phyloP scores from a whole-genome alignment of 2,797 vertebrate genomes.

The Salarias fasciatus region DNA sequence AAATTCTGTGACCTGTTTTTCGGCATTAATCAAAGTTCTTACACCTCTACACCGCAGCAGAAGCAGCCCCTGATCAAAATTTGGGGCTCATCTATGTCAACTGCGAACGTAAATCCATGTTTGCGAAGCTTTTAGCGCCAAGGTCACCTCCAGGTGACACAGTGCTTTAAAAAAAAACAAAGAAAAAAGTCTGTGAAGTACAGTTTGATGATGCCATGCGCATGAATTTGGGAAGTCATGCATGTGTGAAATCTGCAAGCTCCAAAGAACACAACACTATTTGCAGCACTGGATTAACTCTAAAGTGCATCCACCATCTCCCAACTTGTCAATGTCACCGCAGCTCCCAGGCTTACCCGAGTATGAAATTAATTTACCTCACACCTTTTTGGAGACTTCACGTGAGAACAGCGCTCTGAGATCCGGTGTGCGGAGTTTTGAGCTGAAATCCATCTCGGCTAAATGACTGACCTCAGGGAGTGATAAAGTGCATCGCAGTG shows the following conservation, averaged over 20 bases:
- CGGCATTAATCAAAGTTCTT: conserved; percentile 21
- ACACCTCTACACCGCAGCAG: conserved; percentile 25
- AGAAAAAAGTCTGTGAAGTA: too few relatives aligned
- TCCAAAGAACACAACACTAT: conserved; percentile 26
- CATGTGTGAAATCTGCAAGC: conserved; percentile 25
- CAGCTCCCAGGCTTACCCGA: conserved; percentile 60
- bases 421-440: conserved; percentile 54
- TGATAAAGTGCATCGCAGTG: conserved; percentile 44
- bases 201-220: conserved; percentile 17
- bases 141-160: conserved; percentile 25
- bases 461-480: conserved; percentile 52
- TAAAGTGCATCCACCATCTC: conserved; percentile 31
- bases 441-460: conserved; percentile 47
- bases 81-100: conserved; percentile 30
- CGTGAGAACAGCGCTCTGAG: conserved; percentile 62
- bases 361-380: conserved; percentile 77
- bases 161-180: conserved; percentile 43
- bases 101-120: conserved; percentile 17
- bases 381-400: conserved; percentile 68
- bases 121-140: neutral
- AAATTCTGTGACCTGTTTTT: conserved; percentile 22
- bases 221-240: conserved; percentile 28
- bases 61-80: conserved; percentile 41
- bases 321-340: conserved; percentile 54
- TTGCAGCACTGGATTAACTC: conserved; percentile 34